These are phyloP conservation scores for Balaeniceps rex DNA, from an alignment of 2,113 vertebrate genomes.

Conservation along the genomic window DNA sequence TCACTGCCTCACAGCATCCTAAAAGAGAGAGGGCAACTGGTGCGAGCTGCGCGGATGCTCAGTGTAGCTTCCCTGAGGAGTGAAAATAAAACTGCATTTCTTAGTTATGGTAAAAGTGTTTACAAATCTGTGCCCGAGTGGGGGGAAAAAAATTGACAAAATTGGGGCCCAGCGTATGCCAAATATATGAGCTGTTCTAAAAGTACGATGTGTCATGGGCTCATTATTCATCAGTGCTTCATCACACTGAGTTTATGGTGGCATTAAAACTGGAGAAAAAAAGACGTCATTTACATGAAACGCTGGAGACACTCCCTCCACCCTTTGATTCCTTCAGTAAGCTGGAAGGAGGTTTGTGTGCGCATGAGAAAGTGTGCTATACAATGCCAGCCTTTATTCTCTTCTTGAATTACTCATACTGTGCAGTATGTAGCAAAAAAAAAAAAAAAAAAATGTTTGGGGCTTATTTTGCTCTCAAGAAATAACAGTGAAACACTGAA, in stretches of 20 bases:
- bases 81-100: neutral
- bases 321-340: slow-evolving; percentile 61
- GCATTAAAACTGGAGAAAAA: slow-evolving; percentile 54
- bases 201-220: slow-evolving; percentile 24
- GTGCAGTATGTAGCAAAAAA: slow-evolving; percentile 48
- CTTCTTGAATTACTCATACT: slow-evolving; percentile 63
- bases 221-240: slow-evolving; percentile 51
- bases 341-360: slow-evolving; percentile 60
- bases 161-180: neutral
- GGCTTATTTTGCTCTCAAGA: slow-evolving; percentile 40
- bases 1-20: neutral
- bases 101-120: neutral
- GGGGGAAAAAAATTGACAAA: neutral
- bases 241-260: slow-evolving; percentile 59
- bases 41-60: rapidly evolving
- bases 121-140: neutral
- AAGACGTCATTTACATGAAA: slow-evolving; percentile 58
- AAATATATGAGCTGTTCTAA: slow-evolving; percentile 26
- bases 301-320: slow-evolving; percentile 57
- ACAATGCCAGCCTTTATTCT: slow-evolving; percentile 67
- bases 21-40: neutral
- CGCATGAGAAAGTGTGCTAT: slow-evolving; percentile 48
- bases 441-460: slow-evolving; percentile 7
- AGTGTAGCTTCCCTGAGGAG: neutral
- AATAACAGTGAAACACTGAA: slow-evolving; percentile 36